A percentile compares a stretch with the other conserved stretches of the same genome.
These are phyloP conservation scores for Macropodus opercularis DNA, from an alignment of 2,797 vertebrate species.

Conservation along the genomic window DNA sequence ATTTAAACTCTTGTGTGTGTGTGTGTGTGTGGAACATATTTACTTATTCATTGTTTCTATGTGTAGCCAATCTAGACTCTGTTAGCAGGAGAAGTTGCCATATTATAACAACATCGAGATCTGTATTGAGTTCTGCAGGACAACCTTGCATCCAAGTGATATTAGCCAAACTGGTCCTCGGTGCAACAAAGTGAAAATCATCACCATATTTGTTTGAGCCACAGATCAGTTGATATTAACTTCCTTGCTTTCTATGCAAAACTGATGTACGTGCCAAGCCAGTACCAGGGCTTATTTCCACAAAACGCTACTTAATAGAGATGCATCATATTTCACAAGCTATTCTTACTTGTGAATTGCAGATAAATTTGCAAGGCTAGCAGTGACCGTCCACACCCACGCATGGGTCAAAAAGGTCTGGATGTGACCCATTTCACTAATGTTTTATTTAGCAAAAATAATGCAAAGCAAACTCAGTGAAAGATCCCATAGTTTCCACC, in stretches of 20 bases:
- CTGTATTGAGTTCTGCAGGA: not conserved
- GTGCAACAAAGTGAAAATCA: not conserved
- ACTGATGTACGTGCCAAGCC: not conserved
- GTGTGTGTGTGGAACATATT: too few relatives aligned
- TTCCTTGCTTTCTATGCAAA: slow-evolving; percentile 6
- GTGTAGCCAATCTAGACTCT: not conserved
- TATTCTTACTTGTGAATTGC: not conserved
- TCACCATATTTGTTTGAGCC: slow-evolving; percentile 2
- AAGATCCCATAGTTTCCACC: too few relatives aligned
- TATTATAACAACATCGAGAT: not conserved
- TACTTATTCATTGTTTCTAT: not conserved
- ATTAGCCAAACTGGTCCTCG: slow-evolving; percentile 20
- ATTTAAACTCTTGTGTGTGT: too few relatives aligned
- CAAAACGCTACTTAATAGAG: not conserved
- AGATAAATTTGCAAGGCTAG: not conserved
- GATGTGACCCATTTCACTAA: too few relatives aligned
- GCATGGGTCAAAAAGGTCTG: not conserved
- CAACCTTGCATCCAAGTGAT: slow-evolving; percentile 1
- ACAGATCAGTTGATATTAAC: not conserved
- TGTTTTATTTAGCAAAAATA: not conserved
- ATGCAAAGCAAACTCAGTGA: too few relatives aligned
- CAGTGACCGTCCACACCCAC: not conserved
- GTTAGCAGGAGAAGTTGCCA: too few relatives aligned
- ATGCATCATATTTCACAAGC: not conserved
- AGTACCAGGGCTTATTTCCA: not conserved